Conservation (phyloP, 2,113 vertebrate species). For the Pholis gunnellus region DNA sequence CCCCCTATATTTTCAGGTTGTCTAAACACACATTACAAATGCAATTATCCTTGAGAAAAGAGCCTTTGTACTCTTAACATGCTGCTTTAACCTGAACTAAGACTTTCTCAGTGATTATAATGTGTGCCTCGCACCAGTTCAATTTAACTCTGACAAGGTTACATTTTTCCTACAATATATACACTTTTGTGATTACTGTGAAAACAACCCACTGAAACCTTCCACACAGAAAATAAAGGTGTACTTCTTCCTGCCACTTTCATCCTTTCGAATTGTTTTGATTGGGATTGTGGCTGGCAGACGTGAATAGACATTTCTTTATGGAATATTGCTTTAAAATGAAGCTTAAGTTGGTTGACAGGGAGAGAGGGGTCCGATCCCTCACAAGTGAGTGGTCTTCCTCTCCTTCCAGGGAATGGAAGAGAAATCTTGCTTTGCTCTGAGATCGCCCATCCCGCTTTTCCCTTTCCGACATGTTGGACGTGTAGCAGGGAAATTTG, state of each 20-base stretch:
- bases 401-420: constrained; percentile 9
- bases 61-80: constrained; percentile 20
- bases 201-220: constrained; percentile 37
- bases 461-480: constrained; percentile 39
- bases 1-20: neutral
- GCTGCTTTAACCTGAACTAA: constrained; percentile 45
- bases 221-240: constrained; percentile 4
- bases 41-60: constrained; percentile 57
- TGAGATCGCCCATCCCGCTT: neutral
- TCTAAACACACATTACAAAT: constrained; percentile 36
- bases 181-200: constrained; percentile 13
- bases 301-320: constrained; percentile 14
- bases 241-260: neutral
- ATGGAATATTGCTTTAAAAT: constrained; percentile 14
- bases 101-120: constrained; percentile 21
- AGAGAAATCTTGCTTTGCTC: constrained; percentile 27
- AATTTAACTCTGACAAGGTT: constrained; percentile 34
- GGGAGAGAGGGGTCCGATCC: neutral
- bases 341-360: constrained; percentile 38
- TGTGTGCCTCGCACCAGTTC: constrained; percentile 5
- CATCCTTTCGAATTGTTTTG: constrained; percentile 4
- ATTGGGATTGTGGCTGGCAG: neutral
- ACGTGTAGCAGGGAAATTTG: constrained; percentile 53
- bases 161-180: constrained; percentile 1
- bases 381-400: constrained; percentile 2